Base-by-base conservation (phyloP, 1,140 invertebrate genomes). In the Aphidius ervi region DNA sequence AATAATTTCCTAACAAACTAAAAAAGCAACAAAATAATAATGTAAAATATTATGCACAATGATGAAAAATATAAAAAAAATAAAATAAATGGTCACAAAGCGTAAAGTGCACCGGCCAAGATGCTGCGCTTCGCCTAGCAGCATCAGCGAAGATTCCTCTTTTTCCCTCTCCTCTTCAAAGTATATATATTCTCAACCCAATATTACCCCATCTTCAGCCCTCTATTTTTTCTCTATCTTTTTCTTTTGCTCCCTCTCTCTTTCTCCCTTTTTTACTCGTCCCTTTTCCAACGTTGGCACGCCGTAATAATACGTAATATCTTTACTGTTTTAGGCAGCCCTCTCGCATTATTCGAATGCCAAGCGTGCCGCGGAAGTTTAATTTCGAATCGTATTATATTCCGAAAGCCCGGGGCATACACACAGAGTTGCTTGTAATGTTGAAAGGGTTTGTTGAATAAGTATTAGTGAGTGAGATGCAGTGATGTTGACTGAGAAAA, bases 301-400 rank as follows among this genome's bases (percentile, higher is more conserved):
- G 67, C 68, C 70, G 74, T 74, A 75, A 74, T 74, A 75, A 75
- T 75, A 74, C 74, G 72, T 75, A 74, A 75, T 75, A 74, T 75
- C 72, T 75, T 75, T 74, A 75, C 73, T 75, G 71, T 75, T 75
- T 74, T 74, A 74, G 73, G 71, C 74, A 75, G 72, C 68, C 50
- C 68, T 67, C 71, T 73, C 68, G 71, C 74, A 70, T 74, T 75
- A 75, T 74, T 75, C 67, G 74, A 67, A 75, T 75, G 71, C 74
- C 74, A 64, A 54, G 72, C 74, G 68, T 74, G 73, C 73, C 72
- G 68, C 61, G 73, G 66, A 74, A 76, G 72, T 76, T 76, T 74
- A 76, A 76, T 76, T 76, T 74, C 72, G 66, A 76, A 74, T 76
- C 68, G 73, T 74, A 74, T 74, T 74, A 74, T 74, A 73, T 73